phyloP scores from a whole-genome alignment of 2,797 vertebrate species.

The Neostethus bicornis region DNA sequence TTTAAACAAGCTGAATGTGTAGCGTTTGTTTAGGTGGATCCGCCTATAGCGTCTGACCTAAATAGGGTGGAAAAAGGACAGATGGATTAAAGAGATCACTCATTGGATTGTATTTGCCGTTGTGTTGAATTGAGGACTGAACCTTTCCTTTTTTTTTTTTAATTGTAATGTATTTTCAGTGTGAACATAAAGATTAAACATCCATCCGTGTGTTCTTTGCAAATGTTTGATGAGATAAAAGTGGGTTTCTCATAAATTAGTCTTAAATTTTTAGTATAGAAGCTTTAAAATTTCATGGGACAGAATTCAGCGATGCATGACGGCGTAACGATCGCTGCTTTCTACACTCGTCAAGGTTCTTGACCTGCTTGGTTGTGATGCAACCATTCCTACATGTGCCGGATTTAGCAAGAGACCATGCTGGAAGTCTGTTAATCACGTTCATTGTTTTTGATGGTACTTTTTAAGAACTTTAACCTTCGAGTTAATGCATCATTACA shows the following conservation, averaged over 20 bases:
- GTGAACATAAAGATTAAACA: background rate
- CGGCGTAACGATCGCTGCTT: conserved; percentile 5
- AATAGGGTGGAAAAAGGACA: background rate
- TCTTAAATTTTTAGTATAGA: conserved; percentile 10
- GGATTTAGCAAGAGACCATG: background rate
- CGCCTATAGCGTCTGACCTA: conserved; percentile 6
- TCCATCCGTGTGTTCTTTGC: background rate
- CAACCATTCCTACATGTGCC: background rate
- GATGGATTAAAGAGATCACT: background rate
- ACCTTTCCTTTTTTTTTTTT: background rate
- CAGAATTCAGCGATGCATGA: conserved; percentile 1
- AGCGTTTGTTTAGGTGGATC: background rate
- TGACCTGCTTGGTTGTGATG: background rate
- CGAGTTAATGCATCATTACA: background rate
- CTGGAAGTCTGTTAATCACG: background rate
- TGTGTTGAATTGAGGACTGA: background rate
- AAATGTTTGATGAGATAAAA: conserved; percentile 4
- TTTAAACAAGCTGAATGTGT: background rate
- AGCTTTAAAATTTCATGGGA: conserved; percentile 2
- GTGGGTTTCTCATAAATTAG: conserved; percentile 27
- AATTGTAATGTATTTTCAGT: conserved; percentile 16
- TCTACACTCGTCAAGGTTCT: conserved; percentile 5
- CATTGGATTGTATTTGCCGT: background rate
- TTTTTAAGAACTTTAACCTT: background rate
- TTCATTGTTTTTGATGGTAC: background rate